Evolutionary conservation across 2,113 vertebrate species (phyloP), one percentile per base, ranked within the genome.

Genomic region (Oncorhynchus clarkii): DNA sequence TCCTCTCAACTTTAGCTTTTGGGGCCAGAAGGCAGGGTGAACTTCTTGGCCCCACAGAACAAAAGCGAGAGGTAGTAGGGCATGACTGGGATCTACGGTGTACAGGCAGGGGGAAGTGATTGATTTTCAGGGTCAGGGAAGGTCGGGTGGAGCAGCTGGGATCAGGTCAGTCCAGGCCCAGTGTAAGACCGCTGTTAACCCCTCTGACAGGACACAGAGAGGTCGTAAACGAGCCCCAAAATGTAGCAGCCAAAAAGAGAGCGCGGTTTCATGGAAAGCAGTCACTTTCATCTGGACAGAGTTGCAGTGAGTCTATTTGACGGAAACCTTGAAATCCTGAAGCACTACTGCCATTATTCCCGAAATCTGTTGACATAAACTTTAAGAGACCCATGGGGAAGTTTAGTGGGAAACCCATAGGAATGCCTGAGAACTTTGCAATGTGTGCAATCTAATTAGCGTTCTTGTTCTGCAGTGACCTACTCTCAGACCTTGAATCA

Each of bases 381-480:
- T 27, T 12, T 3, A 68, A 18, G 29, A 68, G 29, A 31, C 67
- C 67, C 29, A 5, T 18, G 80, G 80, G 71, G 14, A 64, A 18
- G 72, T 22, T 67, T 29, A 70, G 66, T 39, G 2, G 29, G 39
- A 67, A 34, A 29, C 26, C 20, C 57, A 34, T 59, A 70, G 48
- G 22, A 80, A 83, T 74, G 74, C 70, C 31, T 49, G 26, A 60
- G 78, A 72, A 45, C 49, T 70, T n/a, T 24, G 57, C 74, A 39
- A 67, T 54, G 54, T 29, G 65, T 73, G 75, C 67, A 5, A 57
- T 81, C 64, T 76, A 80, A 88, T 81, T 83, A 81, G 49, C 78
- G 27, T 14, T 65, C 59, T 75, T 29, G 71, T 76, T 83, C 74
- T 79, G 66, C 48, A 48, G n/a, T 67, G 72, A 45, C 31, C 29